Base-by-base conservation (phyloP, 2,113 vertebrate species). In the Peromyscus leucopus region DNA sequence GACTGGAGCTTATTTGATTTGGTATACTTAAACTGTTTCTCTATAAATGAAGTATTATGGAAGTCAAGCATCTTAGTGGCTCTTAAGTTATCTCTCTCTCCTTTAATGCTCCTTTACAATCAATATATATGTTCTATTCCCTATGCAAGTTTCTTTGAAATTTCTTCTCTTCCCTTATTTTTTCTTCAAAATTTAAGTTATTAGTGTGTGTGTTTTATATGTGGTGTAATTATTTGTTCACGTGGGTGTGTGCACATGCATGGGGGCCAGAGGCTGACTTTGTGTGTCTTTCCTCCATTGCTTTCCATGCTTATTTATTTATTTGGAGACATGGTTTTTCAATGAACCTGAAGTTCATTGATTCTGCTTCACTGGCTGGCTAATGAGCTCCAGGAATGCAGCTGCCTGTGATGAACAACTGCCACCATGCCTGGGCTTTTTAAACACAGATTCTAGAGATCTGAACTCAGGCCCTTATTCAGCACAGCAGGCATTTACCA, bases 1-100 rank as follows among this genome's bases (percentile, higher is more conserved):
- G 90, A 90, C 36, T 75, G 39, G 55, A 48, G 48, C 10, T 74
- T 71, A 42, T 94, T 94, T 96, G 6, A 79, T 94, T 93, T 94
- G 21, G 4, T 69, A 75, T 87, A n/a, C 57, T 74, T 95, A 72
- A 67, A 51, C 55, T 39, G 55, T 65, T 95, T 90, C 79, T 94
- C 79, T 86, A 4, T 96, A 57, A 94, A 65, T 96, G 31, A 63
- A 90, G 69, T 86, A 42, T 87, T 94, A 74, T 46, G 84, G 94
- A 89, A 92, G 33, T 28, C 42, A 85, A 86, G 8, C 22, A 55
- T 39, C 69, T 90, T 93, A 82, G 13, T 83, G 21, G 10, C 59
- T 86, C 59, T 89, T 26, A 51, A 59, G 63, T 88, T 33, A 55
- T 88, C 26, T 92, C 4, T 92, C 1, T 85, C 31, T 90, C 65